Base-by-base conservation (phyloP, 2,113 vertebrate genomes). In the Malurus alboscapulatus region DNA sequence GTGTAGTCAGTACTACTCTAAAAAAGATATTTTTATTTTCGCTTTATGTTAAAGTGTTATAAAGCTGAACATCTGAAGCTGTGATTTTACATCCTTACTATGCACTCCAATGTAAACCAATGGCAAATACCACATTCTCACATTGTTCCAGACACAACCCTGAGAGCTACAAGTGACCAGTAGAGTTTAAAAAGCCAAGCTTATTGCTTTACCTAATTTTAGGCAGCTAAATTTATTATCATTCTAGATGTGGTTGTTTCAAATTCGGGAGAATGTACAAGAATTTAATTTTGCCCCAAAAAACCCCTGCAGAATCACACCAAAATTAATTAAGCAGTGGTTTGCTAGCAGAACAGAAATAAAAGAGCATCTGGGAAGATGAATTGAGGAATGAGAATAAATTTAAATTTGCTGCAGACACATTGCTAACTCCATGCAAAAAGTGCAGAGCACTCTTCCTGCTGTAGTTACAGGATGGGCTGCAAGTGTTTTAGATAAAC, bases 401-500 rank as follows among this genome's bases (percentile, higher is more conserved):
- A 67, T 42, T 59, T 12, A 8, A 32, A 73, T 65, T 82, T 42
- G 12, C 48, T 63, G 32, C 38, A 95, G 77, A 36, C 36, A 10
- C 14, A 5, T 38, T 66, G 16, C 29, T 55, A 90, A 63, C 22
- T 47, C 36, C 22, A 53, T 11, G 19, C 30, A 74, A 55, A n/a
- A 88, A 81, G n/a, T 42, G 45, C 36, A 61, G 47, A 48, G 32
- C 15, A 16, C n/a, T 71, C 17, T 22, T 78, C 61, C 36, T 87
- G 40, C 29, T 69, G 44, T 25, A 67, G 51, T 80, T 67, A 59
- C 45, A 86, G 72, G 36, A 3, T 45, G 45, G 17, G 57, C 62
- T 69, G 45, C 76, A 86, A 90, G 66, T 77, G 84, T 84, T 92
- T 86, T 24, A 96, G 93, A 92, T 93, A 94, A 93, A 94, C 24